Conservation (phyloP, 2,888 invertebrate genomes). For the Platycheirus albimanus region DNA sequence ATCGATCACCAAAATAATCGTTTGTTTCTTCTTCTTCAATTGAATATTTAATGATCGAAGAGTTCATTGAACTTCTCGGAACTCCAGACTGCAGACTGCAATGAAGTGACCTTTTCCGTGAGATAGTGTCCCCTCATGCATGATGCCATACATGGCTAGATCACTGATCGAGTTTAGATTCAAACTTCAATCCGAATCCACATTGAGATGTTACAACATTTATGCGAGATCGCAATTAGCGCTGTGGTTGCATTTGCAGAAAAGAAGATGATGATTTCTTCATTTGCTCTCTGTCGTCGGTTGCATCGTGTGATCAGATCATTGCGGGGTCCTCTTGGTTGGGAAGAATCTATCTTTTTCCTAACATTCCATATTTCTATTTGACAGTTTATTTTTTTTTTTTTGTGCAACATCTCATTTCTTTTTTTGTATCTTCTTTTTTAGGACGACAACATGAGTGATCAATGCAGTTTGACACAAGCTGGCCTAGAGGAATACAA, state of each 20-base stretch:
- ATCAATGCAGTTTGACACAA: constrained; percentile 84
- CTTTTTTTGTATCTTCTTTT: constrained; percentile 42
- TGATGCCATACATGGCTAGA: constrained; percentile 44
- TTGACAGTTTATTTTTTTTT: constrained; percentile 34
- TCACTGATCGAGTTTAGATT: constrained; percentile 62
- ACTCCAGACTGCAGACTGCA: not conserved
- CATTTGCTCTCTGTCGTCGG: constrained; percentile 41
- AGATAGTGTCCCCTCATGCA: constrained; percentile 19
- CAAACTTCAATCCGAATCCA: constrained; percentile 44
- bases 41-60: constrained; percentile 32
- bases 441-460: constrained; percentile 81
- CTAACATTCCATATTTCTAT: constrained; percentile 58
- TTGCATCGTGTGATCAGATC: constrained; percentile 28
- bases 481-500: constrained; percentile 89
- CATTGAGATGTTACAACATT: constrained; percentile 69
- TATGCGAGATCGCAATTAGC: constrained; percentile 71
- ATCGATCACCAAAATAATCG: constrained; percentile 66
- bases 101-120: constrained; percentile 60
- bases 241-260: constrained; percentile 31
- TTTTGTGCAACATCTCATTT: constrained; percentile 7
- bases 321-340: constrained; percentile 44
- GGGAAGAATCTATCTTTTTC: constrained; percentile 42
- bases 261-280: constrained; percentile 60
- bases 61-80: constrained; percentile 32
- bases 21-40: constrained; percentile 39